Evolutionary conservation across 2,797 vertebrate species (phyloP), one percentile per base, ranked within the genome.

Genomic region (Enteromius radiatus): DNA sequence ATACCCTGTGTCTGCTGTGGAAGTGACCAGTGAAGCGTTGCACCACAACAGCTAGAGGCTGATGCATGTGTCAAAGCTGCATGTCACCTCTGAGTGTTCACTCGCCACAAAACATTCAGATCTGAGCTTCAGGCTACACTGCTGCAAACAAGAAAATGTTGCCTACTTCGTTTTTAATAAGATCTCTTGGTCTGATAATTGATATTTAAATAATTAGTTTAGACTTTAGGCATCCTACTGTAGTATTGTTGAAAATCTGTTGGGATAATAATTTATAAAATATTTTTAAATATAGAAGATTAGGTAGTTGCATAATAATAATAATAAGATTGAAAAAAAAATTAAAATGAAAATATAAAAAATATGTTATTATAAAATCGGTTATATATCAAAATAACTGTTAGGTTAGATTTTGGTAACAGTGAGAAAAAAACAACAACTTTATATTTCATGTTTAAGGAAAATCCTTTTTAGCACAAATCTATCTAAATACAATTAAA

Each of bases 81-180:
- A 21, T 49, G 69, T 49, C 45, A 33, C 69, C 47, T 52, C 12
- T 6, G 73, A 75, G 56, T 75, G 73, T 75, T 56, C 7, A 59
- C 52, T 41, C 73, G 17, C 73, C n/a, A 75, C 31, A 38, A 38
- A 56, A 52, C n/a, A 56, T 9, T 74, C 71, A 33, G 12, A 38
- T 56, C 49, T 75, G 21, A 38, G 52, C 52, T 75, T 56, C 12
- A 56, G 49, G 71, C 21, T 38, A 54, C 11, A 36, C 47, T 47
- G 28, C 43, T 9, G 6, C 41, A 69, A 69, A 26, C n/a, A 15
- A 43, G 2, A 5, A 10, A 68, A 68, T 7, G 36, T 14, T 14
- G 38, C 10, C 36, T 41, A 3, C 21, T 15, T 3, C 38, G 7
- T 68, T 23, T 68, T n/a, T 23, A 23, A 68, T 23, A 12, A 68